Percentiles rank a stretch among this genome's conserved stretches.
These are phyloP conservation scores for Brachionus sp. DNA, from an alignment of 1,140 invertebrate genomes.

Conservation along the genomic window DNA sequence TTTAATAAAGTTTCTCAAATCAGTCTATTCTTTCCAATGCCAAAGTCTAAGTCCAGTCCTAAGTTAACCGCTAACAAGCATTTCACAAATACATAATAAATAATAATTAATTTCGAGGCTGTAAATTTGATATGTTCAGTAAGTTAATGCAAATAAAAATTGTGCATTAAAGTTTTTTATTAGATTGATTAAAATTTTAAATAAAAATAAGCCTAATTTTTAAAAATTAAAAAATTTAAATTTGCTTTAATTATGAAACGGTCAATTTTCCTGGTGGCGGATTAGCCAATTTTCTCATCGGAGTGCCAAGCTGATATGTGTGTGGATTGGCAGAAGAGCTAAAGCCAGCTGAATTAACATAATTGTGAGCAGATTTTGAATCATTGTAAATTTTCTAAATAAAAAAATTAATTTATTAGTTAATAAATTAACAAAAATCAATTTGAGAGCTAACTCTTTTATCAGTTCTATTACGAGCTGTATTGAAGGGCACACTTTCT, in stretches of 20 bases:
- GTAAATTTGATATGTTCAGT: too few species aligned
- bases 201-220: too few species aligned
- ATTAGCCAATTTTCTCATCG: slow-evolving; percentile 10
- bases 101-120: too few species aligned
- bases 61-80: too few species aligned
- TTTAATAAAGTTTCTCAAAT: too few species aligned
- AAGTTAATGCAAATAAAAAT: too few species aligned
- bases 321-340: not conserved
- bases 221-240: not conserved
- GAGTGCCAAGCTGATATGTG: slow-evolving; percentile 20
- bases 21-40: too few species aligned
- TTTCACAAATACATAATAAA: too few species aligned
- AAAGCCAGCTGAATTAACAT: not conserved
- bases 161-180: too few species aligned
- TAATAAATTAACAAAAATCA: too few species aligned
- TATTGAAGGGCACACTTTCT: slow-evolving; percentile 56
- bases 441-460: slow-evolving; percentile 51
- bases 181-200: too few species aligned
- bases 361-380: not conserved
- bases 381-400: not conserved
- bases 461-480: slow-evolving; percentile 56
- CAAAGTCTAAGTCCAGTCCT: too few species aligned
- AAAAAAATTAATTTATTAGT: not conserved
- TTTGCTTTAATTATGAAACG: not conserved
- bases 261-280: slow-evolving; percentile 41